These are phyloP conservation scores for Corbicula japonica DNA, from an alignment of 2,888 invertebrate species.

Conservation along the genomic window DNA sequence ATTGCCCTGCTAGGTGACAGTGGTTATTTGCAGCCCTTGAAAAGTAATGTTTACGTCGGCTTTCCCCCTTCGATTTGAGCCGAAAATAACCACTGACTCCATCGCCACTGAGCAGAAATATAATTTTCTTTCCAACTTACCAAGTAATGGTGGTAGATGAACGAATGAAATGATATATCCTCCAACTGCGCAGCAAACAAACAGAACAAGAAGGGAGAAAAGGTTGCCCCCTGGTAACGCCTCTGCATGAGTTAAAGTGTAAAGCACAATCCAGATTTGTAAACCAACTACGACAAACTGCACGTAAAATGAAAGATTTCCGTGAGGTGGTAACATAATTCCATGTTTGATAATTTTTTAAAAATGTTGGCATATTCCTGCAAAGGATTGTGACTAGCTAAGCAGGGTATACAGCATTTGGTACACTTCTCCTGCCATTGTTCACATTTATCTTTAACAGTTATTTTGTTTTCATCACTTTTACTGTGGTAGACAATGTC, in stretches of 20 bases:
- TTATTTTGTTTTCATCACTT: neutral
- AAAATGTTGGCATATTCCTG: conserved; percentile 64
- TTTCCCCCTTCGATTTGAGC: too few species aligned
- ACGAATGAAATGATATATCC: conserved; percentile 74
- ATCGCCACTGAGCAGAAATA: neutral
- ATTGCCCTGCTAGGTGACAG: too few species aligned
- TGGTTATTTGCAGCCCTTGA: too few species aligned
- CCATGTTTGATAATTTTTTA: conserved; percentile 65
- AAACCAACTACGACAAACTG: conserved; percentile 67
- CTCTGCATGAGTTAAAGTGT: conserved; percentile 67
- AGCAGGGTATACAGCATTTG: conserved; percentile 64
- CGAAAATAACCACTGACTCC: too few species aligned
- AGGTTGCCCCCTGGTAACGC: conserved; percentile 78
- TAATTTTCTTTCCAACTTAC: conserved; percentile 61
- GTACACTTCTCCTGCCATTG: conserved; percentile 18
- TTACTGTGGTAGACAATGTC: too few species aligned
- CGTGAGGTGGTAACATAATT: conserved; percentile 77
- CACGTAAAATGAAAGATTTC: conserved; percentile 66
- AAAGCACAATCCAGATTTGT: conserved; percentile 72
- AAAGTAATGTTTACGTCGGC: too few species aligned
- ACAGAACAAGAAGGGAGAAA: conserved; percentile 77
- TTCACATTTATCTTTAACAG: neutral
- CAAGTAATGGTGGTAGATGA: conserved; percentile 75
- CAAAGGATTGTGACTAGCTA: conserved; percentile 69
- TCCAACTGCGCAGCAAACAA: conserved; percentile 70